Base-by-base conservation (phyloP, 2,888 invertebrate species). In the Sinotaia quadrata region DNA sequence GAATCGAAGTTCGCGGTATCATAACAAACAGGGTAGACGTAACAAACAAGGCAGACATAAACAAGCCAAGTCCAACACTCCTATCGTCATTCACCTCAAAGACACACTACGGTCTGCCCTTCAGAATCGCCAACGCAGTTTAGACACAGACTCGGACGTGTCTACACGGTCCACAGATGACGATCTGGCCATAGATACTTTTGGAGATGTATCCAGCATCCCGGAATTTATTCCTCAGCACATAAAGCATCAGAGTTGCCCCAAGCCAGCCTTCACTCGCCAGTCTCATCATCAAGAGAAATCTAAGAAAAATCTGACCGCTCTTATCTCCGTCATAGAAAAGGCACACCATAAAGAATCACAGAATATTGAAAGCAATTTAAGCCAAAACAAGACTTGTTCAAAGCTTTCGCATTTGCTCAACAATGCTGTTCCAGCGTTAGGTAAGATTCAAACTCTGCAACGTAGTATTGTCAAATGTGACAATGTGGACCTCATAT, bases 401-500 rank as follows among this genome's bases (percentile, higher is more conserved):
- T 63, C 67, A 18, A 74, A 75, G 47, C 51, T 69, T 24, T 62
- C 69, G 41, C 65, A 75, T 74, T 73, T 81, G 57, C 72, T 84
- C 29, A 84, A 84, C 73, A 84, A 84, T 70, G 78, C 78, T 44
- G 72, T 78, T 37, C 70, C 73, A 34, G 71, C 69, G 51, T 68
- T 73, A n/a, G 78, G 75, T 34, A 74, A 69, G 34, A 57, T 62
- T 34, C 71, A 70, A 59, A 65, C 67, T 37, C 79, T 77, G 61
- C 78, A 79, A 51, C 78, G 75, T 59, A 83, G 75, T 67, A 83
- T 84, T 69, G 80, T 79, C 8, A 83, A 84, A 62, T 82, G 81
- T 76, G 80, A 83, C 44, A 85, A 84, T 72, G 82, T 87, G 24
- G 84, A 86, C 31, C 74, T 87, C 33, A 87, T 87, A 51, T 85